Conservation (phyloP, 2,797 vertebrate species). For the Trematomus bernacchii region DNA sequence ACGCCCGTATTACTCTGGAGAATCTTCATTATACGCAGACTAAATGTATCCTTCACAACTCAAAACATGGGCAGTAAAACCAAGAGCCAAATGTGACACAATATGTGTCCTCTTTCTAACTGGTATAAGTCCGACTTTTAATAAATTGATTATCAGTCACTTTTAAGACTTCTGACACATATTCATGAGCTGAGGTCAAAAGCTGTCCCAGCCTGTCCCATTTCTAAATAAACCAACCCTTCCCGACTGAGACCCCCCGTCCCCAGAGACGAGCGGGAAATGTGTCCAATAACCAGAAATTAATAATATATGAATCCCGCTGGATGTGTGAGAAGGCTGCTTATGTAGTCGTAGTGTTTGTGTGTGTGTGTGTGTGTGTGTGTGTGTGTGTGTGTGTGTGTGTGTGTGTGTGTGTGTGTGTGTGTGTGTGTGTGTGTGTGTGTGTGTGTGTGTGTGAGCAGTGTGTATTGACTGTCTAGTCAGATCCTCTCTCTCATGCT, state of each 20-base stretch:
- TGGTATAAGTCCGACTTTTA: background rate
- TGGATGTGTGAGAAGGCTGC: slow-evolving; percentile 35
- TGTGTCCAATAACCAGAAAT: slow-evolving; percentile 46
- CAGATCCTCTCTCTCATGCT: slow-evolving; percentile 61
- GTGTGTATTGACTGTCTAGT: slow-evolving; percentile 60
- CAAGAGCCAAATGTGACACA: background rate
- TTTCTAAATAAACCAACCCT: slow-evolving; percentile 33
- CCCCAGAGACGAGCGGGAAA: slow-evolving; percentile 53
- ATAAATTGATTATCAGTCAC: background rate
- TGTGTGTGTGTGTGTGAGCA: too few relatives aligned
- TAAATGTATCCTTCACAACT: background rate
- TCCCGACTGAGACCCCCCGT: too few relatives aligned
- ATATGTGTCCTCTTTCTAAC: background rate
- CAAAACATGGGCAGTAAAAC: background rate
- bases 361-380: too few relatives aligned
- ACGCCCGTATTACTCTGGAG: too few relatives aligned
- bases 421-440: too few relatives aligned
- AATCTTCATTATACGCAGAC: too few relatives aligned
- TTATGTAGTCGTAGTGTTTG: too few relatives aligned
- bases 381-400: too few relatives aligned
- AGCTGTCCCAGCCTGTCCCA: slow-evolving; percentile 3
- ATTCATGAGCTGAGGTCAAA: background rate
- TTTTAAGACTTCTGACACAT: background rate
- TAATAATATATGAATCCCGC: slow-evolving; percentile 71
- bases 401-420: too few relatives aligned